A percentile compares a stretch with the other conserved stretches of the same genome.
Conservation (phyloP, 1,140 invertebrate genomes). For the Sycobia sp. region DNA sequence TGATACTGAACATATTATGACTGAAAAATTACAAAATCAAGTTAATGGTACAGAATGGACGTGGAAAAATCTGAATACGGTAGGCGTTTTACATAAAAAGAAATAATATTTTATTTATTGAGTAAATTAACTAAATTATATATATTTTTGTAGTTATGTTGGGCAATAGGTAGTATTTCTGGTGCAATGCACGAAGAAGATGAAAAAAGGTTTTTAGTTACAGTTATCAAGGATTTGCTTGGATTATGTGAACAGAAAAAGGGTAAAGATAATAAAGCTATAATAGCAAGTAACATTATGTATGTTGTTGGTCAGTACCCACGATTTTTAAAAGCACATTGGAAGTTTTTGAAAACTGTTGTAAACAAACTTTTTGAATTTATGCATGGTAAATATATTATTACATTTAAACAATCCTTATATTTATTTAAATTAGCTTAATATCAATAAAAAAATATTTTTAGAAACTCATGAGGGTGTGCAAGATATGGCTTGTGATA, state of each 20-base stretch:
- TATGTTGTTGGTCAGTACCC: slow-evolving; percentile 99
- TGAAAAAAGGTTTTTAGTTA: slow-evolving; percentile 98
- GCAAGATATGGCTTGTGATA: slow-evolving; percentile 99
- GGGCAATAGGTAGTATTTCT: slow-evolving; percentile 99
- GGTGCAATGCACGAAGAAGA: slow-evolving; percentile 99
- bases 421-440: slow-evolving; percentile 15
- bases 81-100: slow-evolving; percentile 53
- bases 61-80: slow-evolving; percentile 99
- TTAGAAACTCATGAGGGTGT: slow-evolving; percentile 98
- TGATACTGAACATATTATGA: slow-evolving; percentile 99
- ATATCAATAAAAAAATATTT: slow-evolving; percentile 34
- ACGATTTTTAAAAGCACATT: slow-evolving; percentile 97
- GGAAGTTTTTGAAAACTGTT: slow-evolving; percentile 99
- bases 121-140: too few species aligned
- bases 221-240: slow-evolving; percentile 98
- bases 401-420: not conserved
- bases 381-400: slow-evolving; percentile 83
- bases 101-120: too few species aligned
- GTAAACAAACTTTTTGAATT: slow-evolving; percentile 99
- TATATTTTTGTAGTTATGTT: slow-evolving; percentile 76
- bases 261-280: slow-evolving; percentile 99
- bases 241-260: slow-evolving; percentile 99
- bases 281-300: slow-evolving; percentile 99
- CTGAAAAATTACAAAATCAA: slow-evolving; percentile 97
- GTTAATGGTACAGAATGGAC: slow-evolving; percentile 99